Evolutionary conservation across 2,797 vertebrate genomes (phyloP), one percentile per base, ranked within the genome.

Genomic region (Rhadinocentrus ornatus): DNA sequence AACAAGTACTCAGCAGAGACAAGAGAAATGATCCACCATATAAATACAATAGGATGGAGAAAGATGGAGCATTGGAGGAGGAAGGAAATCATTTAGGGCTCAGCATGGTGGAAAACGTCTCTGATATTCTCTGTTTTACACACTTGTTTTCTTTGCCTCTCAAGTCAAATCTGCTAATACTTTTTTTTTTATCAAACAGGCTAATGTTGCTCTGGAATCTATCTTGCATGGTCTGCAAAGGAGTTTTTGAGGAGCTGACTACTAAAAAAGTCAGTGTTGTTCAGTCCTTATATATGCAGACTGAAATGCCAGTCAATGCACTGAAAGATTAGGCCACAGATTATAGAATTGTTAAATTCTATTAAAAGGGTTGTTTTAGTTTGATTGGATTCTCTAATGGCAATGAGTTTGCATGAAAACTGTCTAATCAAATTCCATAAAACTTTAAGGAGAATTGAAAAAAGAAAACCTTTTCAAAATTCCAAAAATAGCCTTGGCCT

Each of bases 1-100:
- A 65, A 81, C 82, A 78, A 75, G 13, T 76, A 37, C 58, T 41
- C 26, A 56, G 65, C 54, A 62, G 77, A 76, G 72, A 59, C 24
- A 2, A 6, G 56, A 65, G 26, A 61, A 83, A 66, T 11, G 46
- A 65, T 71, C 54, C 56, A 29, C 71, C 61, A 39, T 59, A 18
- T n/a, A 73, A 65, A 68, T 60, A 52, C 61, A 75, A 61, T 22
- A 53, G 53, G 62, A 24, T 0, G 1, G 9, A 37, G 55, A 69
- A 46, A 35, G 53, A 62, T 59, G 31, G 24, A 4, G 4, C 26
- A 24, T 52, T 10, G 24, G 27, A 71, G 22, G 44, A 50, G 57
- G 54, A 39, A 53, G 32, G 50, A 54, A 39, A 62, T 65, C 67
- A 35, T 75, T 69, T 66, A 16, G 12, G 13, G 71, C 80, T 83